Base-by-base conservation (phyloP, 2,113 vertebrate species). In the Phalacrocorax brasilianus region DNA sequence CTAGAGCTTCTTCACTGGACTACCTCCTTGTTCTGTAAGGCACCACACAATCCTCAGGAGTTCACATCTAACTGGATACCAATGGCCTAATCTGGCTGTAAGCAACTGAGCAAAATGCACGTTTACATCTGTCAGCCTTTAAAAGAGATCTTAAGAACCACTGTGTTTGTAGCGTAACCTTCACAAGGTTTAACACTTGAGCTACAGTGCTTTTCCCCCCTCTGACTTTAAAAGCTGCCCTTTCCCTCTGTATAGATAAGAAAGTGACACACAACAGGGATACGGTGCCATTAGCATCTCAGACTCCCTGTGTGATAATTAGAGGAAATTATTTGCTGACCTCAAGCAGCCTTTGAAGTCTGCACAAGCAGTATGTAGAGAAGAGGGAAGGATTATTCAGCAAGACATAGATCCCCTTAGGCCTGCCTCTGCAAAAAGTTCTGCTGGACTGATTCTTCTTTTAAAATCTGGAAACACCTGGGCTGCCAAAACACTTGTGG, bases 321-420 rank as follows among this genome's bases (percentile, higher is more conserved):
- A 86, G 59, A 93, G 52, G 73, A 94, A 90, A 81, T 76, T 1
- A 95, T 93, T 63, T 96, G 73, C 47, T 92, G 90, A 89, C 76
- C 65, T 88, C 75, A 86, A 77, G 47, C 55, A 71, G 33, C 17
- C 92, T 95, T 86, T 84, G 79, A 94, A 94, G 92, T 92, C 65
- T 75, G 53, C 56, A 89, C 20, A 44, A 81, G 49, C 52, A 66
- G 11, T 7, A 80, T 1, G 1, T 27, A 62, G 44, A 78, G 67
- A 87, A 85, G 16, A 85, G 7, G 28, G 33, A 93, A 47, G 23
- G n/a, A 52, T 73, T 74, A 71, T 35, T 85, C 49, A 52, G 53
- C 47, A 26, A 15, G 26, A 83, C 19, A 14, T 20, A n/a, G 1
- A 32, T 12, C 6, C 45, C 65, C 44, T 59, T 63, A 49, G 33